A percentile compares a stretch with the other conserved stretches of the same genome.
Evolutionary conservation across 2,113 vertebrate genomes (phyloP).

Genomic region (Malurus cyaneus): DNA sequence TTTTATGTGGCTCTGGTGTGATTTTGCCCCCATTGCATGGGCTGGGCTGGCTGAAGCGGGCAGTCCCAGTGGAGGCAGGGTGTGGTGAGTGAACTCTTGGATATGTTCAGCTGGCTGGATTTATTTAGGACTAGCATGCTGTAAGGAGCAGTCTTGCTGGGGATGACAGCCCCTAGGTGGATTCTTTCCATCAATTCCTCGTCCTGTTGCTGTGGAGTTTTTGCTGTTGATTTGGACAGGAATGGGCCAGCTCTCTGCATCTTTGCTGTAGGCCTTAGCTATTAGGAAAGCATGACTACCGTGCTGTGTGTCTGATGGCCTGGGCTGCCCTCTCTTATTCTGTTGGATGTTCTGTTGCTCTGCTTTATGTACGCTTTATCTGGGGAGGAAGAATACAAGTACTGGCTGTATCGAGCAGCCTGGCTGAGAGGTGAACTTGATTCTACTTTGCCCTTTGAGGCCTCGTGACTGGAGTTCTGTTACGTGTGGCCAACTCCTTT

Average conservation of each 20-base stretch:
- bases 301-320: not conserved
- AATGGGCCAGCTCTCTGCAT: not conserved
- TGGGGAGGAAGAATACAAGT: not conserved
- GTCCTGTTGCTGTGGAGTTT: not conserved
- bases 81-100: not conserved
- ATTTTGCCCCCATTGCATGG: fast-evolving
- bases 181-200: not conserved
- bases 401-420: fast-evolving
- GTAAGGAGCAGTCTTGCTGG: not conserved
- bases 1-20: fast-evolving
- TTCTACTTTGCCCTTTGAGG: slow-evolving; percentile 25
- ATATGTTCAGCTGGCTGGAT: not conserved
- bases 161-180: fast-evolving
- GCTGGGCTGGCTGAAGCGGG: not conserved
- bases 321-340: not conserved
- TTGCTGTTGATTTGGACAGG: not conserved
- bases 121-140: not conserved
- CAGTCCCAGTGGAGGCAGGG: not conserved
- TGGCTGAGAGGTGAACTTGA: not conserved
- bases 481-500: not conserved
- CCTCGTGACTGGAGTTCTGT: not conserved
- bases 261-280: not conserved
- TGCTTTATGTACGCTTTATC: not conserved
- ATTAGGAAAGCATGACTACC: not conserved
- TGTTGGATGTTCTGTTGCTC: not conserved